phyloP scores from a whole-genome alignment of 2,113 vertebrate genomes.

The Dryoscopus gambensis region DNA sequence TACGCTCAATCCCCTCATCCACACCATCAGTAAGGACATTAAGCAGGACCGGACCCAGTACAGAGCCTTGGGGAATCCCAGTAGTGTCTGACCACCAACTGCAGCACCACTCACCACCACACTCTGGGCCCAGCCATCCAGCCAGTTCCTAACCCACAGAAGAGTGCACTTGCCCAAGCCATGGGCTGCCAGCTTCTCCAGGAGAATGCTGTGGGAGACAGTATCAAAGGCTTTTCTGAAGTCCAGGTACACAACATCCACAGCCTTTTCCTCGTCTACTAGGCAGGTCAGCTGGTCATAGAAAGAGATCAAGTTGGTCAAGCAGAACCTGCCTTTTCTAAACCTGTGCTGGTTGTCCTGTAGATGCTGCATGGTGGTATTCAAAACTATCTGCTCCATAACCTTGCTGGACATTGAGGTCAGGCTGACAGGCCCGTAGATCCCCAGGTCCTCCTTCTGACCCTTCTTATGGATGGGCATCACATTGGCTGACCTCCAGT shows the following conservation, averaged over 20 bases:
- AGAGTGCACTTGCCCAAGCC: neutral
- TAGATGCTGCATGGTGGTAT: neutral
- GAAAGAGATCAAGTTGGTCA: neutral
- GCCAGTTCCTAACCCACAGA: no score
- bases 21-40: neutral
- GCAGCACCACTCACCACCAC: no score
- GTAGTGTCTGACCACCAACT: neutral
- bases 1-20: neutral
- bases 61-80: neutral
- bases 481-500: neutral
- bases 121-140: no score
- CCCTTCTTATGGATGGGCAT: no score
- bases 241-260: neutral
- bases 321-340: neutral
- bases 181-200: neutral
- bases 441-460: neutral
- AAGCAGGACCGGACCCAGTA: neutral
- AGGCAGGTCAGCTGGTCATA: neutral
- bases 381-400: neutral
- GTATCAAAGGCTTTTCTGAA: neutral
- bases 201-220: neutral
- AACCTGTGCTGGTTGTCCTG: neutral
- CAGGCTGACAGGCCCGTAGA: neutral
- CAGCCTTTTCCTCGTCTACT: neutral
- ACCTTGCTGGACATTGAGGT: neutral